Evolutionary conservation across 2,113 vertebrate species (phyloP), one percentile per base, ranked within the genome.

Genomic region (Rhabdomys dilectus): DNA sequence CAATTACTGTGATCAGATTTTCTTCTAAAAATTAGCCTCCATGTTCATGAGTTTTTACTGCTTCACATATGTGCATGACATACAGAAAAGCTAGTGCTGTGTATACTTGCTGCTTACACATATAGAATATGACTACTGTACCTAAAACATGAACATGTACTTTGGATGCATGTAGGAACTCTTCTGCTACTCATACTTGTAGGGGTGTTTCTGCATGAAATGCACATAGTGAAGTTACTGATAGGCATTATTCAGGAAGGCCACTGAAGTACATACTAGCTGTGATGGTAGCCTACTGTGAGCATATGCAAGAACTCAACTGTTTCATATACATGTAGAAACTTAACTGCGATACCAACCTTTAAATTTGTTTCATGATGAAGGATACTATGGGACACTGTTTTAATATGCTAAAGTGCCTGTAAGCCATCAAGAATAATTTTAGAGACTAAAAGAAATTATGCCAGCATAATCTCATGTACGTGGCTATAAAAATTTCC

Each of bases 371-470:
- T 77, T 73, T 81, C 26, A 24, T 36, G 58, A 42, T 77, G 53
- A 88, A 2, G 24, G 6, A 76, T 24, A 82, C 7, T 60, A 48
- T 34, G 60, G 42, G 56, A 87, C 26, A 58, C 31, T 26, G 7
- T 22, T 72, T 34, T 60, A 62, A 80, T 84, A 11, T 73, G 17
- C 36, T 68, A 15, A 75, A 95, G 58, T 94, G 2, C 9, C 80
- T 84, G 12, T 10, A 91, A 68, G 34, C 24, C 26, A 75, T 75
- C 7, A 31, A 82, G 26, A 76, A 3, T 77, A 75, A 80, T 89
- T 91, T 80, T 15, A 91, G 22, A 89, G 36, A 88, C 10, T 72
- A 22, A 90, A 94, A 75, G 66, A 93, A 76, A 93, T 66, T 70
- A 5, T 60, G 58, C 80, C 62, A 16, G 48, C 75, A 17, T 64